Evolutionary conservation across 2,888 invertebrate species (phyloP), one percentile per base, ranked within the genome.

Genomic region (Acleris cristana): DNA sequence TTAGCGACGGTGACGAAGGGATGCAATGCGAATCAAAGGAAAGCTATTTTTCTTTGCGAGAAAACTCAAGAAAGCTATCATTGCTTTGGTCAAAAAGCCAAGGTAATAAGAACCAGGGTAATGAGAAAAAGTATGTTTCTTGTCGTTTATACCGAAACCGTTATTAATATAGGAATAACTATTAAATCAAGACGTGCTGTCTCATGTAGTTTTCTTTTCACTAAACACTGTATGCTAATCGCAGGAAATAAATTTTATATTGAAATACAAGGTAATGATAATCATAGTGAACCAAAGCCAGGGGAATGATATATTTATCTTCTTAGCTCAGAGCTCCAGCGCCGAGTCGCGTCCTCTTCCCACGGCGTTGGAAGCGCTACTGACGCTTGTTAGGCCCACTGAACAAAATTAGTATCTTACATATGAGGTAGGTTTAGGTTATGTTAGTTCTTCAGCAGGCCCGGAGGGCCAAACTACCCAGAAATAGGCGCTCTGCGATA

Each of bases 301-400:
- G 52, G 52, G 26, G 23, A 52, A 23, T 52, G 10, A 52, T 52
- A 52, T 16, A 21, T 21, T 23, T 52, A 19, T 21, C 52, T 52
- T 52, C 52, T 34, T 54, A 54, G 16, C 54, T 54, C 54, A n/a
- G 54, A 30, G 30, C 54, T 30, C 30, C 54, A 54, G 30, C 34
- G 18, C 0, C 54, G 6, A 30, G 54, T 54, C n/a, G 54, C 16
- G 16, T 26, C 16, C 34, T 30, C n/a, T 30, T 30, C 54, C 34
- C 30, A 3, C 54, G 34, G 30, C 34, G 16, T 53, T 16, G 8
- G 52, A 16, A 53, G 52, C 52, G 14, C 10, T 53, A 53, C 52
- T 23, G 52, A 19, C 14, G 52, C 44, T 45, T 26, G 4, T 3
- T 26, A 26, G 26, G 26, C 26, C 2, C 26, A 4, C 3, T 4